Evolutionary conservation across 2,113 vertebrate species (phyloP).

Genomic region (Cygnus buccinator): DNA sequence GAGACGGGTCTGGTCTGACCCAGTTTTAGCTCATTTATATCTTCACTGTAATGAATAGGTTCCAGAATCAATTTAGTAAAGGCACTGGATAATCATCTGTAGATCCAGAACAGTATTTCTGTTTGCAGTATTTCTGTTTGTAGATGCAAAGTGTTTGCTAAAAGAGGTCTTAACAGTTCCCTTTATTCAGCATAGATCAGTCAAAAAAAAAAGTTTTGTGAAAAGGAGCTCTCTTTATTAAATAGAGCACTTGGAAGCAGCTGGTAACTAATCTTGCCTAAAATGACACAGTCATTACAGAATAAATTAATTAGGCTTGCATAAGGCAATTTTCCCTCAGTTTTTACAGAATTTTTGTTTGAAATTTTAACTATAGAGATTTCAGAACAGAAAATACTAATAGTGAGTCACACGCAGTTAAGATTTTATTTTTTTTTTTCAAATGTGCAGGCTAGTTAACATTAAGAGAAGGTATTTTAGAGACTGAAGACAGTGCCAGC

Average conservation of each 20-base stretch:
- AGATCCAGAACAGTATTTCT: not conserved
- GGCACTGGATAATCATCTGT: not conserved
- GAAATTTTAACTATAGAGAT: not conserved
- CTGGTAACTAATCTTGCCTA: not conserved
- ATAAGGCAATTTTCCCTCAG: not conserved
- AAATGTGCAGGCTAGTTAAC: not conserved
- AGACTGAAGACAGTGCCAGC: not conserved
- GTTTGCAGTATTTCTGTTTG: not conserved
- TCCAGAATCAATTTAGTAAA: not conserved
- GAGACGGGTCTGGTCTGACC: not conserved
- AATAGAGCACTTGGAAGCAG: not conserved
- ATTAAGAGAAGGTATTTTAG: not conserved
- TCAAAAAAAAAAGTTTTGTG: not conserved
- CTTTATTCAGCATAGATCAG: not conserved
- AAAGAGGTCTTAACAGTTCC: not conserved
- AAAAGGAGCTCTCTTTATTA: not conserved
- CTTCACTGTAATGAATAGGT: not conserved
- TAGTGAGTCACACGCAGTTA: not conserved
- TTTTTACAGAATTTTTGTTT: not conserved
- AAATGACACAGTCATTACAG: not conserved
- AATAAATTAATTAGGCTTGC: not conserved
- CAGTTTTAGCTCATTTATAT: not conserved
- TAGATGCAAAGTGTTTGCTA: not conserved
- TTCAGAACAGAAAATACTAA: not conserved
- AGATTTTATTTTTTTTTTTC: not conserved